Evolutionary conservation across 2,113 vertebrate genomes (phyloP).

Genomic region (Macroglossus sobrinus): DNA sequence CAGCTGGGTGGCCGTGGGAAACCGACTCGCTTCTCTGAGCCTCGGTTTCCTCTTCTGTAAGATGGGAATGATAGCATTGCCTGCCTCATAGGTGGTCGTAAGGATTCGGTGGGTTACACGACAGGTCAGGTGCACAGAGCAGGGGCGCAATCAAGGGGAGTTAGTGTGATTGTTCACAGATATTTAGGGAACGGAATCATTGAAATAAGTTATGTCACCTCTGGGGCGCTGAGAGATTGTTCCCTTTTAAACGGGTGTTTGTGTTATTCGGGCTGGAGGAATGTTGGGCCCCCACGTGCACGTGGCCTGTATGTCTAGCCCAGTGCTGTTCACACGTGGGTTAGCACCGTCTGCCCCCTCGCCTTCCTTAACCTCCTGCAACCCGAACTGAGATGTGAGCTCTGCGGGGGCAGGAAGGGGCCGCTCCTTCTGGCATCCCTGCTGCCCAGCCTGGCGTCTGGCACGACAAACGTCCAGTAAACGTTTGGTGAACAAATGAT

Average conservation of each 20-base stretch:
- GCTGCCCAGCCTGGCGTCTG: not conserved
- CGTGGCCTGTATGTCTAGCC: not conserved
- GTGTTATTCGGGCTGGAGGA: not conserved
- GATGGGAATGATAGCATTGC: not conserved
- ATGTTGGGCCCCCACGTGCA: accelerated
- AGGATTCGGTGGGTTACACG: not conserved
- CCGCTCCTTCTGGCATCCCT: not conserved
- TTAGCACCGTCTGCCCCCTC: not conserved
- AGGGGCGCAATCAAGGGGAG: not conserved
- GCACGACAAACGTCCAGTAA: not conserved
- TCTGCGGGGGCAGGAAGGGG: not conserved
- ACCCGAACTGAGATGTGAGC: not conserved
- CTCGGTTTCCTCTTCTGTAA: not conserved
- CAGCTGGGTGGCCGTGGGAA: not conserved
- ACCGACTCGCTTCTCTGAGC: not conserved
- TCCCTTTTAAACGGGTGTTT: not conserved
- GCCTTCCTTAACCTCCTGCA: not conserved
- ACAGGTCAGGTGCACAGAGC: not conserved
- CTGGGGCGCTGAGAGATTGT: not conserved
- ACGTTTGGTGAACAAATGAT: not conserved
- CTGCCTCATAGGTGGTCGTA: not conserved
- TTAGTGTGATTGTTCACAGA: not conserved
- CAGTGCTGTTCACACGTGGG: not conserved
- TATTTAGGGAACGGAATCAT: not conserved
- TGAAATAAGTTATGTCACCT: not conserved